A percentile compares a stretch with the other conserved stretches of the same genome.
Conservation (phyloP, 1,140 invertebrate species). For the Helicoverpa zea region DNA sequence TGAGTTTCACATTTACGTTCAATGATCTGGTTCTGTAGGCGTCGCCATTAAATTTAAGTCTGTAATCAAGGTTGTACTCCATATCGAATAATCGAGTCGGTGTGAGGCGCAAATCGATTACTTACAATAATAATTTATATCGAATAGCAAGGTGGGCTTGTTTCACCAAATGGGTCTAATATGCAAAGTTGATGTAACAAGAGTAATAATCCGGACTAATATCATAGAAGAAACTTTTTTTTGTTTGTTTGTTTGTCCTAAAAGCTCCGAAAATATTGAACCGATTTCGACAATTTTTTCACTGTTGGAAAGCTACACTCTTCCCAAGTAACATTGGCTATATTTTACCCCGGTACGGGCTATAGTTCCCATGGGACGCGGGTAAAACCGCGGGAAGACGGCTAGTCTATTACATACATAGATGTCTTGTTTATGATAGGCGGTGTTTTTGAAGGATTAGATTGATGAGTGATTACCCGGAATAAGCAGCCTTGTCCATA, state of each 20-base stretch:
- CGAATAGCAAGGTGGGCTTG: constrained; percentile 33
- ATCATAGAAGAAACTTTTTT: too few species aligned
- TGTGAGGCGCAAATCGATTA: constrained; percentile 14
- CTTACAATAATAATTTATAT: constrained; percentile 1
- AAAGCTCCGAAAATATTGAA: too few species aligned
- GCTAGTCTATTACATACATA: not conserved
- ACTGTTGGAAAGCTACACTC: too few species aligned
- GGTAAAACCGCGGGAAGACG: too few species aligned
- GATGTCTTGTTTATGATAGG: constrained; percentile 4
- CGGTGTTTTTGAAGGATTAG: constrained; percentile 17
- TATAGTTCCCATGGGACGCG: too few species aligned
- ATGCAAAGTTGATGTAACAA: constrained; percentile 42
- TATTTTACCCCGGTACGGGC: too few species aligned
- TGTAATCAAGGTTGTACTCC: constrained; percentile 32
- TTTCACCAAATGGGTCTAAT: constrained; percentile 32
- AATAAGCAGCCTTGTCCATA: constrained; percentile 9
- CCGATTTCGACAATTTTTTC: too few species aligned
- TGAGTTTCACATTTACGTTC: constrained; percentile 16
- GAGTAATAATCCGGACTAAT: constrained; percentile 11
- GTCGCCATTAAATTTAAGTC: constrained; percentile 36
- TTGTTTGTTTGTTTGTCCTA: too few species aligned
- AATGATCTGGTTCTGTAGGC: constrained; percentile 44
- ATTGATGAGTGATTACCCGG: constrained; percentile 6
- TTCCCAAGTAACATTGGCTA: too few species aligned
- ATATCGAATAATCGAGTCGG: constrained; percentile 28